Evolutionary conservation across 2,888 invertebrate genomes (phyloP), one percentile per base, ranked within the genome.

Genomic region (Acanthosepion esculentum): DNA sequence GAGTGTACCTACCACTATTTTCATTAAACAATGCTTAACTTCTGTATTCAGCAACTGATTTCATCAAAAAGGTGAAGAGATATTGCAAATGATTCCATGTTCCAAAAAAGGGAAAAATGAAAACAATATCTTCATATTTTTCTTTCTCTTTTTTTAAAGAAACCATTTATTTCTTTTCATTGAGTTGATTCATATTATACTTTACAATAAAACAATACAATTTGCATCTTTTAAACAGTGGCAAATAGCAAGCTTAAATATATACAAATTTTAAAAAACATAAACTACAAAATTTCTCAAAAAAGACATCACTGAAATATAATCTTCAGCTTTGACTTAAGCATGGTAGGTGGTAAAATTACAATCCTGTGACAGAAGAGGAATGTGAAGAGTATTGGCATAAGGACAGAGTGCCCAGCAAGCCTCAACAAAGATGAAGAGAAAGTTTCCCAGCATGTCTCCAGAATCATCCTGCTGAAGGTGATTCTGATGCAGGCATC

Each of bases 401-500:
- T 1, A 59, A 59, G 59, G 59, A 59, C 59, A 7, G 23, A 59
- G 78, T 78, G 78, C n/a, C n/a, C 78, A 78, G 78, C 78, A n/a
- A 78, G 78, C n/a, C n/a, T 33, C 78, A 15, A n/a, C 4, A 33
- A 33, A 78, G 78, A 78, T 78, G 78, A 78, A 78, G 78, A 78
- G 78, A 78, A 33, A n/a, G 15, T n/a, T 78, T 1, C 78, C 3
- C 78, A 78, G 78, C 78, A 78, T 78, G 78, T n/a, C 78, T 78
- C 15, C n/a, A 78, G n/a, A 78, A n/a, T 78, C 78, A 78, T 78
- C 78, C 78, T 78, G 78, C 78, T 78, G 78, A 78, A 78, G 78
- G 78, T 78, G 78, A 78, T 78, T 78, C 78, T 78, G n/a, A 78
- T 78, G 78, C 78, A 78, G 78, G 78, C 78, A n/a, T 78, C 78